Percentiles rank a stretch among this genome's conserved stretches.
Evolutionary conservation across 2,797 vertebrate species (phyloP).

Genomic region (Anolis apletophallus): DNA sequence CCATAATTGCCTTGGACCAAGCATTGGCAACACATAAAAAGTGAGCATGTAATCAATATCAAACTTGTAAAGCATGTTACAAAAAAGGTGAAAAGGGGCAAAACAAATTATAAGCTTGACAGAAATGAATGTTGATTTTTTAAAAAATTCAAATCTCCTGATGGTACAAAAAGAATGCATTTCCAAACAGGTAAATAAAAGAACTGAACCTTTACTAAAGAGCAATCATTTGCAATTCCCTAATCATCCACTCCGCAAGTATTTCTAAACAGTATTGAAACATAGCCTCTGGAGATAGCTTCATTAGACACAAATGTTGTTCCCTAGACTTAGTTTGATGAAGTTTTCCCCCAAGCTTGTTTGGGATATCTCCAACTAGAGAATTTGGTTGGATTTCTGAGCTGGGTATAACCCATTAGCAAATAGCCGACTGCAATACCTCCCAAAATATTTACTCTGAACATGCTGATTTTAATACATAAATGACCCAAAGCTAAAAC

Average conservation of each 20-base stretch:
- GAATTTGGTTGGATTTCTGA: background rate
- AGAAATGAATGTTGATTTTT: conserved; percentile 21
- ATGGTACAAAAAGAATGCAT: background rate
- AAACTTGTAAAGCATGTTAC: background rate
- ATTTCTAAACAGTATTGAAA: background rate
- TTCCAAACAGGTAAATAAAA: conserved; percentile 14
- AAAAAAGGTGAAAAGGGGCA: background rate
- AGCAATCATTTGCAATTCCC: background rate
- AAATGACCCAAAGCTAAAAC: background rate
- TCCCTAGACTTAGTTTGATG: background rate
- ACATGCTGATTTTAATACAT: background rate
- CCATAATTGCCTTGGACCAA: conserved; percentile 38
- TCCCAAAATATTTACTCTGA: background rate
- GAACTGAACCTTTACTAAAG: conserved; percentile 31
- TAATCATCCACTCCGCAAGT: background rate
- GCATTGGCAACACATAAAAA: conserved; percentile 31
- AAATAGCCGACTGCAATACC: background rate
- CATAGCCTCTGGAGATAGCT: background rate
- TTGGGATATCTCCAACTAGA: background rate
- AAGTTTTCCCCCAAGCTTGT: background rate
- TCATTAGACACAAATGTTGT: conserved; percentile 4
- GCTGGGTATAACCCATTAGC: background rate
- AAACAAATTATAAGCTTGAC: conserved; percentile 17
- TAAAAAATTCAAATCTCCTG: conserved; percentile 15
- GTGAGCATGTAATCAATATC: conserved; percentile 22